A percentile compares a stretch with the other conserved stretches of the same genome.
phyloP scores from a whole-genome alignment of 2,888 invertebrate genomes.

The Bimastos eiseni region DNA sequence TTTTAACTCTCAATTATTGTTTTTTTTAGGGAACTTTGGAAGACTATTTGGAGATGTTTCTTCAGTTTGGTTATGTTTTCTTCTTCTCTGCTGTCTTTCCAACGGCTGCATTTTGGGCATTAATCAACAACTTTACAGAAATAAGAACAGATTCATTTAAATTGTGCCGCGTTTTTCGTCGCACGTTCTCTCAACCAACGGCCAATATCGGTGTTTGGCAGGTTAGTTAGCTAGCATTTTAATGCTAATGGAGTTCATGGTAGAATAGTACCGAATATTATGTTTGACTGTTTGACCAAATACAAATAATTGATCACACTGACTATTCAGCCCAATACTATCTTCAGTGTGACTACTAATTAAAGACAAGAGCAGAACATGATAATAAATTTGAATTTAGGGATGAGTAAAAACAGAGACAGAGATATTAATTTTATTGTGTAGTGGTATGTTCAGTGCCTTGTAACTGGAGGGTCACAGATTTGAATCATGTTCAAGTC shows the following conservation, averaged over 20 bases:
- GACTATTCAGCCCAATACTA: too few relatives aligned
- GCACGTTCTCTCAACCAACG: constrained; percentile 72
- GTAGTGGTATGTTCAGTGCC: too few relatives aligned
- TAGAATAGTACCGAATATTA: not conserved
- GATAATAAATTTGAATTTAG: too few relatives aligned
- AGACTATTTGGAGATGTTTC: constrained; percentile 78
- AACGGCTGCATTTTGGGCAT: constrained; percentile 75
- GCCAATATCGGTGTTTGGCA: constrained; percentile 72
- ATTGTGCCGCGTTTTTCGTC: constrained; percentile 72
- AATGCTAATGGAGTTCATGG: not conserved
- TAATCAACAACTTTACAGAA: constrained; percentile 76
- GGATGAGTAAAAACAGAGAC: too few relatives aligned
- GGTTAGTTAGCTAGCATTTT: constrained; percentile 61
- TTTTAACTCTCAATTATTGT: not conserved
- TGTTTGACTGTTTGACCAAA: too few relatives aligned
- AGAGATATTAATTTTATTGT: too few relatives aligned
- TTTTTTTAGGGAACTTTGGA: constrained; percentile 71
- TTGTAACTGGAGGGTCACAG: too few relatives aligned
- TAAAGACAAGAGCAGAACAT: too few relatives aligned
- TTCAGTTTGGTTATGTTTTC: constrained; percentile 79
- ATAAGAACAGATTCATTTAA: constrained; percentile 78
- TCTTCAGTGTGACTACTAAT: too few relatives aligned
- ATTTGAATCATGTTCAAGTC: too few relatives aligned
- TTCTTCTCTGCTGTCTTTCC: constrained; percentile 79
- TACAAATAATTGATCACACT: too few relatives aligned